Base-by-base conservation (phyloP, 2,888 invertebrate genomes). In the Eucera pruinosa region DNA sequence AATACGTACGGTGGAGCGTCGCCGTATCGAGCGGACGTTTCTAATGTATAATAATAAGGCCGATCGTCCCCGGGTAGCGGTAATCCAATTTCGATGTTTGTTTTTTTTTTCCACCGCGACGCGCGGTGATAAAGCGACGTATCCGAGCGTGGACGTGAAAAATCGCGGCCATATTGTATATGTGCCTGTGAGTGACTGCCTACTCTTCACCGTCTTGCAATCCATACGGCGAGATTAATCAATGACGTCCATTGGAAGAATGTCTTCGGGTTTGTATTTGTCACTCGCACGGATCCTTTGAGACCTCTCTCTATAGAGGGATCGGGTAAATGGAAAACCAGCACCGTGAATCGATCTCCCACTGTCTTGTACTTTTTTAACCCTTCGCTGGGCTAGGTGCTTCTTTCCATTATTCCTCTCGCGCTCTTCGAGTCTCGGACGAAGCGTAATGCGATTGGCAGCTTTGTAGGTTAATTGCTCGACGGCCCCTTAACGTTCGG, bases 191-290 rank as follows among this genome's bases (percentile, higher is more conserved):
- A 78, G 60, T 76, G 77, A 78, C 77, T 78, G 58, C 77, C 77
- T 65, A 33, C 77, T n/a, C n/a, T 65, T 65, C 69, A 48, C 77
- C 76, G 69, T 78, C 76, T 69, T 62, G 64, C 66, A 43, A 78
- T 77, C 70, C 77, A 77, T 80, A 76, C 68, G 76, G 58, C 76
- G 78, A 64, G 81, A 80, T 82, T 82, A 82, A 82, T 82, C 67
- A 78, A 70, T 47, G 80, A 72, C 80, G 65, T 68, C 52, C 78
- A 74, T 71, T 77, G 69, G 81, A 73, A 47, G 77, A 81, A 78
- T 77, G 74, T 84, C 78, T 80, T 85, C 79, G 78, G 87, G 88
- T 90, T 90, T 87, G 88, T 90, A 89, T 90, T 90, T 90, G 90
- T 90, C 89, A 89, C 89, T 86, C 82, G 89, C 87, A 87, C 87